Base-by-base conservation (phyloP, 1,140 invertebrate genomes). In the Micrasema longulum region DNA sequence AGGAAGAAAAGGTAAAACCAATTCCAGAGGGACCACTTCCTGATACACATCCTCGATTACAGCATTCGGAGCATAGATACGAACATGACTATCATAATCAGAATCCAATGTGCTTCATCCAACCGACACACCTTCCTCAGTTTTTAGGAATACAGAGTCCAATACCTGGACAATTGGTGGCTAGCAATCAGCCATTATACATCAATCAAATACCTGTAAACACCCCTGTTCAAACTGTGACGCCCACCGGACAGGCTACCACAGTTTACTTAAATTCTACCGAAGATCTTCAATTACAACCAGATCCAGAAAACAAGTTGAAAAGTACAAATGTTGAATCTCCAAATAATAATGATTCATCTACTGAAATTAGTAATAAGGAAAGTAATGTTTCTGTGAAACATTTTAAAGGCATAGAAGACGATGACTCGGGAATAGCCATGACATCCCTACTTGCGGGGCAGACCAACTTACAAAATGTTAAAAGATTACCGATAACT, bases 1-100 rank as follows among this genome's bases (percentile, higher is more conserved):
- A 84, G 77, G 82, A 83, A 78, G 82, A 80, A 75, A 80, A 83
- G 78, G 78, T 84, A 0, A 84, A 82, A 38, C 84, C 83, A 22
- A 78, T 83, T 47, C 81, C 81, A 20, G 82, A 84, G 79, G 82
- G 81, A 18, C 81, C 84, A 14, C 78, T 86, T 57, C 84, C 84
- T 67, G 84, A 86, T 75, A 86, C 86, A 76, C 90, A 92, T 83
- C 90, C 90, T 11, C 80, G 92, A 18, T 77, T 91, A 3, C 92
- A 93, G 78, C 91, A 93, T 81, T 93, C 91, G 0, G 90, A 92
- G 76, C 90, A 92, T 76, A 88, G 91, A 73, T 93, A 89, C 77
- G 91, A 93, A 76, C 87, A 86, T 52, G 84, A 88, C 67, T 86
- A 87, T 76, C 82, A 85, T 77, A 84, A 88, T 71, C 87, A 87